Conservation (phyloP, 2,888 invertebrate genomes). For the Drosophila mettleri region DNA sequence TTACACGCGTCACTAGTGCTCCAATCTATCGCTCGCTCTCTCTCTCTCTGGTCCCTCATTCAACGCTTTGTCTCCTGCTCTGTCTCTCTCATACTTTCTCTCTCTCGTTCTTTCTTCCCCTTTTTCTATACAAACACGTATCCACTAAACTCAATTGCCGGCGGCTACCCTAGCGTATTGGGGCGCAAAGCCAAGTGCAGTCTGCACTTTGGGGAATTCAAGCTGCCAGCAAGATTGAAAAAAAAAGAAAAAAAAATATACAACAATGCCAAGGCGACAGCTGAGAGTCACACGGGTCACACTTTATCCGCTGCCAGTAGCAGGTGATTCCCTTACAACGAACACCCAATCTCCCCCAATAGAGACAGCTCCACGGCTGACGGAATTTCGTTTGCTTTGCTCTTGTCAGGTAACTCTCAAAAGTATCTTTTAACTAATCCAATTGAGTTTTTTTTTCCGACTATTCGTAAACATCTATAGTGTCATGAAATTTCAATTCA, state of each 20-base stretch:
- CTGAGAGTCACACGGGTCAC: constrained; percentile 35
- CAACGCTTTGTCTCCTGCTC: neutral
- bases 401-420: constrained; percentile 39
- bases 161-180: constrained; percentile 30
- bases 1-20: constrained; percentile 60
- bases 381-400: constrained; percentile 33
- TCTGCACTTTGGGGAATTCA: constrained; percentile 34
- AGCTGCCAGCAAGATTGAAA: constrained; percentile 8
- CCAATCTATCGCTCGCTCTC: constrained; percentile 26
- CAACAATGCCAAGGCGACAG: constrained; percentile 19
- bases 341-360: neutral
- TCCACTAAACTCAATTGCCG: constrained; percentile 69
- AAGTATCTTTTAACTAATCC: constrained; percentile 48
- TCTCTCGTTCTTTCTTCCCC: neutral
- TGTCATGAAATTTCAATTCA: constrained; percentile 26
- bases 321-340: constrained; percentile 54
- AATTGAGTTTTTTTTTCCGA: constrained; percentile 30
- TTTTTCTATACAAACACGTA: constrained; percentile 50
- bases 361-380: constrained; percentile 23
- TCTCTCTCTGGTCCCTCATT: constrained; percentile 3
- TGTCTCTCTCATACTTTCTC: no score
- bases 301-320: constrained; percentile 32
- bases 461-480: constrained; percentile 19
- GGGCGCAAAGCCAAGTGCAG: constrained; percentile 29
- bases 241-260: neutral